Evolutionary conservation across 2,113 vertebrate genomes (phyloP), one percentile per base, ranked within the genome.

Genomic region (Lates calcarifer): DNA sequence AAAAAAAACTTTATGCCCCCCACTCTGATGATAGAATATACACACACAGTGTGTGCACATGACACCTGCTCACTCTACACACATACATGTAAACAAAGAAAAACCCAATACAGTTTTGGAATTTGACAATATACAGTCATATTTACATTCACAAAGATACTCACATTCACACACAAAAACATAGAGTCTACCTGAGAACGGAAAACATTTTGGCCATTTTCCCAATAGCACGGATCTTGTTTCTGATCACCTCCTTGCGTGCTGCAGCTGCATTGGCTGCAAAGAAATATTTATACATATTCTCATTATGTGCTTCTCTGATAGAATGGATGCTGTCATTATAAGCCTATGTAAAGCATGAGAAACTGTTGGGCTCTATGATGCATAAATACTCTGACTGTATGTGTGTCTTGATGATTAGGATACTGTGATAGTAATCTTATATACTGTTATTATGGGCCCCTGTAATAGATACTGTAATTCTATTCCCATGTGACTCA

Each of bases 181-280:
- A 74, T 20, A 24, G 31, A 60, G 22, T 43, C 74, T 87, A 96
- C 95, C 95, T 95, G 90, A 96, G 94, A 69, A 96, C 95, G 7
- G 91, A 92, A 90, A 96, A 96, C 95, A 96, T 96, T 92, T 95
- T 95, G 77, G 95, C 95, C 95, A 96, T 96, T 78, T 96, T 96
- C 63, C 95, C 95, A 15, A 96, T 96, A 31, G 95, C 95, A 18
- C 95, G 94, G 76, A 96, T 96, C 92, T 96, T 96, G 93, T 96
- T 96, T 90, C 70, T 94, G 89, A 96, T 96, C 82, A 96, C 95
- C 86, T 96, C 95, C 90, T 96, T 96, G 63, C 95, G 92, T 18
- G 94, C 94, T 63, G 95, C 95, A 37, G 95, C 95, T 79, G 95
- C 95, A 74, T 95, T 96, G 76, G 95, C 95, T 96, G 84, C 68